Percentiles rank a stretch among this genome's conserved stretches.
Conservation (phyloP, 1,140 invertebrate species). For the Pseudachorutes palmiensis region DNA sequence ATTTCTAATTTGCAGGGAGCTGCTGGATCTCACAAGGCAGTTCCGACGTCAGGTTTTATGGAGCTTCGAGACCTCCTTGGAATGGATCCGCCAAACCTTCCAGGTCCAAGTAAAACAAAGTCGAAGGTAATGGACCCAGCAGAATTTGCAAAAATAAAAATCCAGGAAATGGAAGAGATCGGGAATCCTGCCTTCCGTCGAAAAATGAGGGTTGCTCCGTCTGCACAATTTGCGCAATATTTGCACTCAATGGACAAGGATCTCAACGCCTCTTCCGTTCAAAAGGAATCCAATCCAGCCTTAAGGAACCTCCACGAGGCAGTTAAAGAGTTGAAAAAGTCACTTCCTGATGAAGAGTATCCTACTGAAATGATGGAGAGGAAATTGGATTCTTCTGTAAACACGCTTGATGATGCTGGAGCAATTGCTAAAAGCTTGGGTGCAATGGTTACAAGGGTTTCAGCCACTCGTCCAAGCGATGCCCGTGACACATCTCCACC, state of each 20-base stretch:
- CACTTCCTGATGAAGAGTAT: not conserved
- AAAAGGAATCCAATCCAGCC: too few relatives aligned
- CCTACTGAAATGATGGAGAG: not conserved
- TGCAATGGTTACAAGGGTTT: constrained; percentile 14
- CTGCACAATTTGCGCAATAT: not conserved
- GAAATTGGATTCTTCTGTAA: constrained; percentile 3
- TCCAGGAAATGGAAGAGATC: not conserved
- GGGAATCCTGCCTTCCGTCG: not conserved
- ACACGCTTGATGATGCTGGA: constrained; percentile 20
- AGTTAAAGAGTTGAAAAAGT: too few relatives aligned
- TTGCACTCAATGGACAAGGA: not conserved
- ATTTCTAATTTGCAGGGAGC: too few relatives aligned
- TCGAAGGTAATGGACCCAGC: not conserved
- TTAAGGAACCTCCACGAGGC: too few relatives aligned
- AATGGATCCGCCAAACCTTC: not conserved
- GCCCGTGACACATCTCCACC: not conserved
- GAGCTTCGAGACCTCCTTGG: not conserved
- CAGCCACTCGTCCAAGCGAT: not conserved
- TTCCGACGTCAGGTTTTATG: too few relatives aligned
- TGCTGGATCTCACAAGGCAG: too few relatives aligned
- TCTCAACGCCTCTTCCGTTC: too few relatives aligned
- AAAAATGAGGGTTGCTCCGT: not conserved
- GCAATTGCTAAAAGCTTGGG: constrained; percentile 18
- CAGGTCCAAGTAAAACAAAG: not conserved
- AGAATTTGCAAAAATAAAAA: not conserved